A percentile compares a stretch with the other conserved stretches of the same genome.
phyloP scores from a whole-genome alignment of 2,113 vertebrate species.

The Hyaena hyaena region DNA sequence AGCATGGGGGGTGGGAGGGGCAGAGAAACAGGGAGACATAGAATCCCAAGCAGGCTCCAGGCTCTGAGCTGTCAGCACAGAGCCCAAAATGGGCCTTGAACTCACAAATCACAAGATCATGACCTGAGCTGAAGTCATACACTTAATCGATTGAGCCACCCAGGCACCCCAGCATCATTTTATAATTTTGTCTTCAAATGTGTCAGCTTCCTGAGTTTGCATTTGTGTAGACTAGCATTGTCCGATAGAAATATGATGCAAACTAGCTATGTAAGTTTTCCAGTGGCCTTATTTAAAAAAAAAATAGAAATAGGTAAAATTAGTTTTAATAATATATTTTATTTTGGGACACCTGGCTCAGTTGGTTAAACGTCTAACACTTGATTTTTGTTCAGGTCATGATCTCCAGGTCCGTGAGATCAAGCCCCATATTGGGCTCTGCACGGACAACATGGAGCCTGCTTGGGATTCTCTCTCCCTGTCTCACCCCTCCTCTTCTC shows the following conservation, averaged over 20 bases:
- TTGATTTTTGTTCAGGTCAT: not conserved
- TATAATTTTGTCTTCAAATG: not conserved
- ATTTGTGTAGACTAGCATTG: not conserved
- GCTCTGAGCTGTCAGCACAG: too few species aligned
- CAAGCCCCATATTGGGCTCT: not conserved
- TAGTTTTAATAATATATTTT: too few species aligned
- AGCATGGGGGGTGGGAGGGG: too few species aligned
- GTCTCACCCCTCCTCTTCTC: not conserved
- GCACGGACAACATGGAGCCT: not conserved
- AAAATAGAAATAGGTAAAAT: not conserved
- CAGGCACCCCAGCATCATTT: not conserved
- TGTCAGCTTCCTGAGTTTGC: slow-evolving; percentile 23
- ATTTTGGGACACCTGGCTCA: not conserved
- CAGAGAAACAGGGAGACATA: too few species aligned
- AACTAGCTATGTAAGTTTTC: not conserved
- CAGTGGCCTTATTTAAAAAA: not conserved
- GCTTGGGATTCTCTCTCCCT: not conserved
- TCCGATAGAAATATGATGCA: not conserved
- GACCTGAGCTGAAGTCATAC: too few species aligned
- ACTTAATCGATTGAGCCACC: too few species aligned
- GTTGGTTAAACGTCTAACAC: not conserved
- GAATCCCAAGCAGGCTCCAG: too few species aligned
- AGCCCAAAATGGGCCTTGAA: too few species aligned
- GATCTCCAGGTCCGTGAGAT: not conserved
- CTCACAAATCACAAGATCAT: too few species aligned